Base-by-base conservation (phyloP, 2,888 invertebrate species). In the Aromia moschata region DNA sequence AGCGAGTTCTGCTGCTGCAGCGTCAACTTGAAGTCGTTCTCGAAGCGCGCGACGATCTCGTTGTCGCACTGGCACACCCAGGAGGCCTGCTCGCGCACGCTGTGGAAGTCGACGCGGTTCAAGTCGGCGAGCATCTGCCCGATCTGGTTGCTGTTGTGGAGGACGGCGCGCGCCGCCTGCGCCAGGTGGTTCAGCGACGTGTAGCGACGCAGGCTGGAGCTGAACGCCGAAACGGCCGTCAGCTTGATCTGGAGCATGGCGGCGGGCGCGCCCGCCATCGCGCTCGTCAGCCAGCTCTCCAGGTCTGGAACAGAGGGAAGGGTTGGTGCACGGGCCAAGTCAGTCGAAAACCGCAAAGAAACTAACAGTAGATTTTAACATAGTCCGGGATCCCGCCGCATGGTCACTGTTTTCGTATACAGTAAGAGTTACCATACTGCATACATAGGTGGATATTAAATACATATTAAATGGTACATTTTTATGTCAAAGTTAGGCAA, bases 181-280 rank as follows among this genome's bases (percentile, higher is more conserved):
- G 98, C 98, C 74, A 98, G 85, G 82, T 98, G 98, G 83, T 98
- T 98, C 62, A 99, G 85, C 18, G 96, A 96, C 4, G 98, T 98
- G 84, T 98, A 98, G 31, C 98, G 90, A 33, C 97, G 87, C 75
- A 98, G 82, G 15, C 95, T 97, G 80, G 97, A 96, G 73, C 97
- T 93, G 80, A 98, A 94, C 12, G 94, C 93, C 62, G 93, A 92
- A 1, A 96, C 96, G 10, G 92, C 90, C 5, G 89, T 83, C 71
- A 92, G 89, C 84, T 94, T 94, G 52, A 93, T 92, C 67, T 90
- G 87, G 64, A 90, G 85, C 83, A 95, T 90, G 63, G 87, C 88
- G 53, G 89, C 86, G 1, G 96, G 94, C 64, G 93, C 94, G 20
- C 91, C 95, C 60, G 85, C 84, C 69, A 94, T 92, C 47, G 94